Evolutionary conservation across 1,140 invertebrate genomes (phyloP).

Genomic region (Ceratina australensis): DNA sequence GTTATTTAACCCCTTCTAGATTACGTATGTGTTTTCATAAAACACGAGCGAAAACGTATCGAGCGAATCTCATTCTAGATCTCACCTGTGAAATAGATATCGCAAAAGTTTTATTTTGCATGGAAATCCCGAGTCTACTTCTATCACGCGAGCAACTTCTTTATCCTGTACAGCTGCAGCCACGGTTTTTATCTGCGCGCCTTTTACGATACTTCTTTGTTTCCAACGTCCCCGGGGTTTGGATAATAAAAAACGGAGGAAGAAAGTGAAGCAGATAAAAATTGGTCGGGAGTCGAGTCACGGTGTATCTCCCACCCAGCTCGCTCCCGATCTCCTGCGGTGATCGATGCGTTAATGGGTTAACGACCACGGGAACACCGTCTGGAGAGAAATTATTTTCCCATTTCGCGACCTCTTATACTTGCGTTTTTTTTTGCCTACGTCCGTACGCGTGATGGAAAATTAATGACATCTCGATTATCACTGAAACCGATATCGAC

Average conservation of each 20-base stretch:
- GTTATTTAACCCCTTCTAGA: no score
- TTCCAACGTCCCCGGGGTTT: conserved; percentile 25
- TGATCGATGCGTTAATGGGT: conserved; percentile 60
- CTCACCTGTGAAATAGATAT: no score
- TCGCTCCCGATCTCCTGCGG: neutral
- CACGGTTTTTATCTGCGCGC: conserved; percentile 43
- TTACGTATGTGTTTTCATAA: no score
- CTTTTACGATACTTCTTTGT: conserved; percentile 59
- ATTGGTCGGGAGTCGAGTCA: conserved; percentile 26
- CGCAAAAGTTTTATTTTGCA: no score
- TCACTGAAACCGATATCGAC: no score
- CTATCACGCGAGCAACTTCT: conserved; percentile 33
- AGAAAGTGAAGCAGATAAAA: conserved; percentile 40
- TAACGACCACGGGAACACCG: conserved; percentile 53
- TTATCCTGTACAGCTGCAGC: conserved; percentile 31
- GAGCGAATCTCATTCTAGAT: no score
- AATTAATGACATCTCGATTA: conserved; percentile 13
- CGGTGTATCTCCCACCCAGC: conserved; percentile 14
- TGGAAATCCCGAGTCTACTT: neutral
- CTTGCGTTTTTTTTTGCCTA: neutral
- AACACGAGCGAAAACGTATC: neutral
- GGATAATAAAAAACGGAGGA: conserved; percentile 28
- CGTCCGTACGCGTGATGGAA: neutral
- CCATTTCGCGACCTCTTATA: conserved; percentile 36
- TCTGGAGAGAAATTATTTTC: conserved; percentile 60